Conservation (phyloP, 2,797 vertebrate species). For the Diplodus puntazzo region DNA sequence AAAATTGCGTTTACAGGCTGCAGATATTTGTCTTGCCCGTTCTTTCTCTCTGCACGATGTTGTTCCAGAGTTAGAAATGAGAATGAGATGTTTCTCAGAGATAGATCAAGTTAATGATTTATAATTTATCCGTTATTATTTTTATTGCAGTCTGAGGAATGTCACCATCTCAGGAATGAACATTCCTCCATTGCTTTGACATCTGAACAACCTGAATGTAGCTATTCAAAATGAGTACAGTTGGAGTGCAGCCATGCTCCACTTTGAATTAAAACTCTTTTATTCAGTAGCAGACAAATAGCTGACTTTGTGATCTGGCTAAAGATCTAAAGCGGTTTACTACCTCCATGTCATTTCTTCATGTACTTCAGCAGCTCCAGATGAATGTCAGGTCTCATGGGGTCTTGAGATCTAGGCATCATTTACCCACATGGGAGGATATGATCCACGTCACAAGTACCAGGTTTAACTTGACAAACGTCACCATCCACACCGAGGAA, state of each 20-base stretch:
- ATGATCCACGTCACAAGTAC: background rate
- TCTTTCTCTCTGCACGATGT: no score
- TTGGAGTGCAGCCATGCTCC: background rate
- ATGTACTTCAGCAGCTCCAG: background rate
- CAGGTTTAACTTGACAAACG: constrained; percentile 2
- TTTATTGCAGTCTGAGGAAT: no score
- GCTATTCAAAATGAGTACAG: background rate
- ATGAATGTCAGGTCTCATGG: background rate
- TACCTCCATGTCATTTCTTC: background rate
- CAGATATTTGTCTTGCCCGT: no score
- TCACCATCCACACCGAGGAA: background rate
- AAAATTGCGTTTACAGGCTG: no score
- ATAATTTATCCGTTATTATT: no score
- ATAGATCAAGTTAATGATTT: no score
- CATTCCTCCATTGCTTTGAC: no score
- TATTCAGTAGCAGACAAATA: background rate
- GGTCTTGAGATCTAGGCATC: background rate
- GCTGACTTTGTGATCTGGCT: background rate
- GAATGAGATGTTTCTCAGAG: no score
- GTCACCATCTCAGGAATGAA: no score
- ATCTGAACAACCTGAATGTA: no score
- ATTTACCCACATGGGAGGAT: constrained; percentile 6
- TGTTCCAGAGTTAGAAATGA: no score
- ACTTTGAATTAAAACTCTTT: background rate
- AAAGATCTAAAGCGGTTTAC: background rate